phyloP scores from a whole-genome alignment of 2,113 vertebrate species.

The Origma solitaria region DNA sequence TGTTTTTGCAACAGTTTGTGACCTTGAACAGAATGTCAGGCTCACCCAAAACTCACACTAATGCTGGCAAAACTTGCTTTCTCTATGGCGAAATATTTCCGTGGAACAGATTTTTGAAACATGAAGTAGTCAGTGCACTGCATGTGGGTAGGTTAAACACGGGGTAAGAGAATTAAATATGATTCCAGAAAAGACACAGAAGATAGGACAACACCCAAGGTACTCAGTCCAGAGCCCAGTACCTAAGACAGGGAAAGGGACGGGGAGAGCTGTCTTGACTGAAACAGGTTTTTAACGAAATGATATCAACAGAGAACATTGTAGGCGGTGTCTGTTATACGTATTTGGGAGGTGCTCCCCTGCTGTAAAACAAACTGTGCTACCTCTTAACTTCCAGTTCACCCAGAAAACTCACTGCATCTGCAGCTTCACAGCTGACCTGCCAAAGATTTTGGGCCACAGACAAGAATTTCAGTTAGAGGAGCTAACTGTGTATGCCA shows the following conservation, averaged over 20 bases:
- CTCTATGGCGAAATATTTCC: neutral
- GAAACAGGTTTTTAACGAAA: neutral
- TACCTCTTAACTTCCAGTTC: neutral
- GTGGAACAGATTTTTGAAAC: neutral
- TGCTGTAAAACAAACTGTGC: neutral
- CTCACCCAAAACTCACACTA: neutral
- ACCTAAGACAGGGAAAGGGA: neutral
- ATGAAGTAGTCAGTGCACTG: neutral
- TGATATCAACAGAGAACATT: neutral
- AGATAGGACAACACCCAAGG: neutral
- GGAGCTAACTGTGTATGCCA: neutral
- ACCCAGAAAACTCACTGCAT: neutral
- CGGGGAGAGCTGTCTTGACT: neutral
- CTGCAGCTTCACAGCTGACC: neutral
- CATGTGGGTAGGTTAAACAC: neutral
- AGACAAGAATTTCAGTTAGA: neutral
- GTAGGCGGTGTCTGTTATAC: neutral
- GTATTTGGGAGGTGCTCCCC: neutral
- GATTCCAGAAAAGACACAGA: neutral
- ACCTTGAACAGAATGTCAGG: neutral
- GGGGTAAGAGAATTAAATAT: neutral
- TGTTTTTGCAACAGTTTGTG: neutral
- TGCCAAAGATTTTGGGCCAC: neutral
- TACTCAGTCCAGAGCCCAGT: neutral
- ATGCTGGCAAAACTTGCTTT: neutral